Base-by-base conservation (phyloP, 2,113 vertebrate species). In the Candoia aspera region DNA sequence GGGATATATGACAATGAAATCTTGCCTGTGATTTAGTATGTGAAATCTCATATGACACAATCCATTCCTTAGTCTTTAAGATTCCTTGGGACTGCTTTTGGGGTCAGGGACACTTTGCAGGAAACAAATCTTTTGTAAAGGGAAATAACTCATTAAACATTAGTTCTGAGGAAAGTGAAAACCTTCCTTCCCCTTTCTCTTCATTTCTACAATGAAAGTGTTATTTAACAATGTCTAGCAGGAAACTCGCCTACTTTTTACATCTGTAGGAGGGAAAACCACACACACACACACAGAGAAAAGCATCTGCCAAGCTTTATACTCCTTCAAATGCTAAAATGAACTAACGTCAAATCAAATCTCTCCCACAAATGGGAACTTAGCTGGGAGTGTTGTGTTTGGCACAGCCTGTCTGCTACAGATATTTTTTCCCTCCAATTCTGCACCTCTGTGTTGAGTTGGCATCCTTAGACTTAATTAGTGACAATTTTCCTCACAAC, bases 301-400 rank as follows among this genome's bases (percentile, higher is more conserved):
- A 85, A 95, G 88, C 88, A 93, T 90, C 95, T 90, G 95, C 96
- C 97, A 97, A 96, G 62, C 33, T 92, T 95, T 93, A 89, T 92
- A 95, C 86, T 95, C 87, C 94, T 96, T 93, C 94, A 96, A 96
- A 95, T 92, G 92, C 88, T 95, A 96, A 94, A 94, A 88, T 42
- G 92, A 96, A 93, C 6, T 29, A 89, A 93, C 93, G 93, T 97
- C 97, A 96, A 97, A 96, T 96, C 95, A 96, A 94, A 96, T 96
- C 88, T 94, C 93, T 93, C 60, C 68, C 24, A 95, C 93, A 96
- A 96, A 93, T 84, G 95, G 94, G 97, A 96, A 93, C 86, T 85
- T 97, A 97, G 96, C 95, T 97, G 95, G 93, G 94, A 95, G 95
- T 94, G 94, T 93, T 94, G 91, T 83, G 68, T 94, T 94, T 96